Evolutionary conservation across 2,797 vertebrate species (phyloP).

Genomic region (Aratinga solstitialis): DNA sequence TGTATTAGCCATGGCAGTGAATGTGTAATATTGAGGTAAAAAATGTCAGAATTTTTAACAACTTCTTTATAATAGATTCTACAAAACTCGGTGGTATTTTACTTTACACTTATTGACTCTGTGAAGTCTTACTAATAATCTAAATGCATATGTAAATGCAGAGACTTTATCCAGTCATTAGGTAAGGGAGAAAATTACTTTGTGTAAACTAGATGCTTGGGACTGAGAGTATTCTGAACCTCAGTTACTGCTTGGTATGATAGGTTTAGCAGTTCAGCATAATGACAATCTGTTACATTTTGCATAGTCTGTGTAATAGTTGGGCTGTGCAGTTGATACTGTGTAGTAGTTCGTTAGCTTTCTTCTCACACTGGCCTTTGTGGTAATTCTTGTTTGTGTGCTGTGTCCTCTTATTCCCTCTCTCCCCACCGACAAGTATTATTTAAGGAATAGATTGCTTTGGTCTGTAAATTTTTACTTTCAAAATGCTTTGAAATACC

Average conservation of each 20-base stretch:
- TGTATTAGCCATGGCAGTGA: background rate
- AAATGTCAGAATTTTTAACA: background rate
- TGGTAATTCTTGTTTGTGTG: background rate
- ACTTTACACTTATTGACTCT: background rate
- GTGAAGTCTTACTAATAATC: background rate
- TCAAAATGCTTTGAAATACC: background rate
- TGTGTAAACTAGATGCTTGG: background rate
- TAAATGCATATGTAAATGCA: background rate
- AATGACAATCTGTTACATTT: accelerated
- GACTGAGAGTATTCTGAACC: background rate
- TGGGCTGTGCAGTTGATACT: background rate
- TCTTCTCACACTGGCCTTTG: background rate
- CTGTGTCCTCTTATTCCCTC: background rate
- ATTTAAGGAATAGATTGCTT: background rate
- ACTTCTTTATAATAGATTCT: background rate
- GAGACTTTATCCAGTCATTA: background rate
- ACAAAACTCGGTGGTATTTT: background rate
- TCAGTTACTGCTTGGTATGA: background rate
- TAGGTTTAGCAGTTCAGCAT: background rate
- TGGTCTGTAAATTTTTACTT: background rate
- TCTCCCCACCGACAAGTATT: accelerated
- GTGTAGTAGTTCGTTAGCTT: background rate
- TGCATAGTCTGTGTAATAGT: background rate
- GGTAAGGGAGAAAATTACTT: background rate
- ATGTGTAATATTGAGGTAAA: background rate